Evolutionary conservation across 2,888 invertebrate genomes (phyloP).

Genomic region (Netelia inedita): DNA sequence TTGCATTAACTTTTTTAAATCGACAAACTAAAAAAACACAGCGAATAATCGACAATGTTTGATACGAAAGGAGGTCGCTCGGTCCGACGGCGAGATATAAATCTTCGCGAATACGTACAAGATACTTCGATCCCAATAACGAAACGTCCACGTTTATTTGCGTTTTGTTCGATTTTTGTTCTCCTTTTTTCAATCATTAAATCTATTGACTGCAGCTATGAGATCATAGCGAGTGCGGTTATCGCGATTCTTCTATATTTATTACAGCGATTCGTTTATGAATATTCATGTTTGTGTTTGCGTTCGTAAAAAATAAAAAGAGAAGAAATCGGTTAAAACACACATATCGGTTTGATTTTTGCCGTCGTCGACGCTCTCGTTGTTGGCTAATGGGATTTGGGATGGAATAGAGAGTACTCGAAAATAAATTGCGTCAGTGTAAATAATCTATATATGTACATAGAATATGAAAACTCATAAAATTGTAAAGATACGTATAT

Average conservation of each 20-base stretch:
- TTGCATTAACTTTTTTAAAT: too few relatives aligned
- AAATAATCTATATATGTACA: not conserved
- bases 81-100: not conserved
- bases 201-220: slow-evolving; percentile 74
- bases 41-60: too few relatives aligned
- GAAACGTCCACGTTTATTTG: slow-evolving; percentile 37
- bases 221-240: slow-evolving; percentile 68
- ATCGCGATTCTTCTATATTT: slow-evolving; percentile 76
- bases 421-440: not conserved
- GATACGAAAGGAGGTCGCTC: too few relatives aligned
- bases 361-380: not conserved
- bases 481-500: not conserved
- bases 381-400: not conserved
- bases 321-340: not conserved
- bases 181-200: slow-evolving; percentile 34
- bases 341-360: not conserved
- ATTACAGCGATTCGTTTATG: slow-evolving; percentile 74
- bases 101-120: not conserved
- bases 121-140: slow-evolving; percentile 33
- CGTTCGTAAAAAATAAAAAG: slow-evolving; percentile 25
- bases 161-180: slow-evolving; percentile 28
- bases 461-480: not conserved
- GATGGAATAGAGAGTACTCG: not conserved
- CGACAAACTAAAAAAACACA: too few relatives aligned
- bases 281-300: slow-evolving; percentile 57